Evolutionary conservation across 2,888 invertebrate genomes (phyloP).

Genomic region (Cerceris rybyensis): DNA sequence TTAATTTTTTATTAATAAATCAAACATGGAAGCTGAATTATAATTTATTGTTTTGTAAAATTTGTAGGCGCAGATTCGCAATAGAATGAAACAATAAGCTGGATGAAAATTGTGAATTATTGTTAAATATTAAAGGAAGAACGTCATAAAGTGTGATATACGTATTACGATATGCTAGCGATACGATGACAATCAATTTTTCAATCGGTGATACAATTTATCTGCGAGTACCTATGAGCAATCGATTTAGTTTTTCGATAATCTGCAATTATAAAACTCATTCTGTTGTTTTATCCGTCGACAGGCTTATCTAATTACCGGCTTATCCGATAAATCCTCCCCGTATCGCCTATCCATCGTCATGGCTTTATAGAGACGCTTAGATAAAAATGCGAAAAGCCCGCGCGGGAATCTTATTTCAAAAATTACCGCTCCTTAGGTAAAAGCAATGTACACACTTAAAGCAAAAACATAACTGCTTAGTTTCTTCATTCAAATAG

Average conservation of each 20-base stretch:
- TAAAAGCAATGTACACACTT: no score
- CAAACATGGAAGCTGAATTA: no score
- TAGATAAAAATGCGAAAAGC: conserved; percentile 26
- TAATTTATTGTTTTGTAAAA: no score
- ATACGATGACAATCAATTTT: not conserved
- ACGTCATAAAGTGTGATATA: not conserved
- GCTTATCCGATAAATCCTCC: conserved; percentile 43
- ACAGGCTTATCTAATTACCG: conserved; percentile 53
- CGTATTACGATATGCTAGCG: not conserved
- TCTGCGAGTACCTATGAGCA: not conserved
- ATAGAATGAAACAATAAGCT: no score
- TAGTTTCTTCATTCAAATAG: no score
- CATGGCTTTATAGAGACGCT: conserved; percentile 8
- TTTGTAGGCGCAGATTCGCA: no score
- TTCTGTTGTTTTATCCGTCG: conserved; percentile 15
- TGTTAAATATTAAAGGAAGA: no score
- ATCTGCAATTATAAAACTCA: conserved; percentile 24
- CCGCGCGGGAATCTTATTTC: not conserved
- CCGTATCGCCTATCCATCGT: conserved; percentile 13
- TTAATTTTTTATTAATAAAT: no score
- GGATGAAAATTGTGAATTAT: no score
- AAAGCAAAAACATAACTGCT: not conserved
- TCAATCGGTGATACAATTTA: conserved; percentile 7
- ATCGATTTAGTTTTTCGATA: conserved; percentile 38
- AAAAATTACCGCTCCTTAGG: not conserved